phyloP scores from a whole-genome alignment of 2,797 vertebrate species.

The Acomys russatus region DNA sequence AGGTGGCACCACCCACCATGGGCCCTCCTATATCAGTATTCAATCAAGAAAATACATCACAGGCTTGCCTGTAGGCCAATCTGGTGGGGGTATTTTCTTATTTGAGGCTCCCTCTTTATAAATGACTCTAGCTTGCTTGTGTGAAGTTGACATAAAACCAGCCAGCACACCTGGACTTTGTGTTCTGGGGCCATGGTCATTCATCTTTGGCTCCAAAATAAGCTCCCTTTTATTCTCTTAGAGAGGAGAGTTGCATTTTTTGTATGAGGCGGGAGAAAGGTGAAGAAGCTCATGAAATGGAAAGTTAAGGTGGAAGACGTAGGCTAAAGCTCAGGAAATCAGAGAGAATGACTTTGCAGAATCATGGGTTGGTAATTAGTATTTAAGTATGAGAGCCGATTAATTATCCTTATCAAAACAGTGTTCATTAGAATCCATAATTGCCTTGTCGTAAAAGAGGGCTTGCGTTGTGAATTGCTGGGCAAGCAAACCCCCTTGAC shows the following conservation, averaged over 20 bases:
- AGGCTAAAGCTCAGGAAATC: not conserved
- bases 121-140: not conserved
- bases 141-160: not conserved
- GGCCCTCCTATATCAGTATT: not conserved
- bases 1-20: too few species aligned
- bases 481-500: not conserved
- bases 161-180: not conserved
- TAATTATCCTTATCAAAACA: not conserved
- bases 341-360: not conserved
- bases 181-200: not conserved
- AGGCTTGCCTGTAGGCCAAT: not conserved
- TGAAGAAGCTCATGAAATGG: not conserved
- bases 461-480: not conserved
- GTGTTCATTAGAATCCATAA: not conserved
- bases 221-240: not conserved
- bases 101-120: not conserved
- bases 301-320: not conserved
- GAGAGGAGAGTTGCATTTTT: not conserved
- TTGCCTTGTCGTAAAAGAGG: not conserved
- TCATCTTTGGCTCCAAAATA: not conserved
- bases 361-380: not conserved
- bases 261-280: not conserved
- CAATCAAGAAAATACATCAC: not conserved
- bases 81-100: not conserved
- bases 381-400: not conserved